These are phyloP conservation scores for Junonia oenone DNA, from an alignment of 2,888 invertebrate species.

Conservation along the genomic window DNA sequence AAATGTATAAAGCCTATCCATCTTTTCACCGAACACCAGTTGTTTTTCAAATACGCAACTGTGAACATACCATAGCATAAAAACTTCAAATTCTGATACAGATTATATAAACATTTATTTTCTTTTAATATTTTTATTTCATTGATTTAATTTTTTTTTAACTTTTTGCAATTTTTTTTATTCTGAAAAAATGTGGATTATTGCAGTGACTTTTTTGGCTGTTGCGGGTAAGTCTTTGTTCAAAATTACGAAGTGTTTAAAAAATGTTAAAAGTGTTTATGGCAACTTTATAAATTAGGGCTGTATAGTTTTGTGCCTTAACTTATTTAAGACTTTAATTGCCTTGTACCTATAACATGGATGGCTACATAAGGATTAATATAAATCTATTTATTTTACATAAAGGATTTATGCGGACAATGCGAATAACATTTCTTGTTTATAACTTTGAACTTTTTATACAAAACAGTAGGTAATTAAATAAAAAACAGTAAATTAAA, in stretches of 20 bases:
- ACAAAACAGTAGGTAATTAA: too few relatives aligned
- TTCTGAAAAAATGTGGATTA: slow-evolving; percentile 39
- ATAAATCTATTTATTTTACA: too few relatives aligned
- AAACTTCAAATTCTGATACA: not conserved
- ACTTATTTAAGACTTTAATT: too few relatives aligned
- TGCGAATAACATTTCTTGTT: too few relatives aligned
- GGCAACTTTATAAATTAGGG: not conserved
- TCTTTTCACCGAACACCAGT: slow-evolving; percentile 40
- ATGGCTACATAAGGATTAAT: too few relatives aligned
- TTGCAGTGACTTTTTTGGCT: slow-evolving; percentile 41
- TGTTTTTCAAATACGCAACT: slow-evolving; percentile 36
- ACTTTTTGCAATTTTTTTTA: too few relatives aligned
- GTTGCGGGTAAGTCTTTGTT: slow-evolving; percentile 45
- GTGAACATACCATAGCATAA: slow-evolving; percentile 31
- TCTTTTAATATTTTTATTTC: not conserved
- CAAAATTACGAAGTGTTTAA: not conserved
- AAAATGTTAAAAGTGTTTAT: not conserved
- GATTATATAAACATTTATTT: not conserved
- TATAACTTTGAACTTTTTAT: too few relatives aligned
- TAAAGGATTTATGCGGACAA: too few relatives aligned
- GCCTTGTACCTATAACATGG: too few relatives aligned
- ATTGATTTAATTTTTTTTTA: not conserved
- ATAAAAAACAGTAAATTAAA: too few relatives aligned
- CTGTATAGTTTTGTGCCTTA: too few relatives aligned
- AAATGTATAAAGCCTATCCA: slow-evolving; percentile 54